These are phyloP conservation scores for Cataglyphis albicans DNA, from an alignment of 2,888 invertebrate species.

Conservation along the genomic window DNA sequence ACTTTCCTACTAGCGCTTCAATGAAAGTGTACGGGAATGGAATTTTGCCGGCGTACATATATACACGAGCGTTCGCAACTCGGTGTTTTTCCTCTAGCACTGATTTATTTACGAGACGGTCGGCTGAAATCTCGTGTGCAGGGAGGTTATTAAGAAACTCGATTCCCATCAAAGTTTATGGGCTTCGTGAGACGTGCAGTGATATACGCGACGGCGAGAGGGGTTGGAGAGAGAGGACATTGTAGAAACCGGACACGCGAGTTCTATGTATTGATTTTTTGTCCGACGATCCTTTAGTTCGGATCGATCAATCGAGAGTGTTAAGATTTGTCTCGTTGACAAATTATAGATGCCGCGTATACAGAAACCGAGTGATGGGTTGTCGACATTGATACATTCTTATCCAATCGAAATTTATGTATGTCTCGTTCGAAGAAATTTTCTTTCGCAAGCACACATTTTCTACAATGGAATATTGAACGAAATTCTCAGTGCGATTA, in stretches of 20 bases:
- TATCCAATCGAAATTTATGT: constrained; percentile 24
- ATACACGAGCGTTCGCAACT: neutral
- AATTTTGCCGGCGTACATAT: constrained; percentile 19
- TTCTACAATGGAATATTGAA: constrained; percentile 6
- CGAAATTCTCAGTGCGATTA: neutral
- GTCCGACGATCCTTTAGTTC: constrained; percentile 8
- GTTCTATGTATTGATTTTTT: constrained; percentile 34
- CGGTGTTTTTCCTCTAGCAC: constrained; percentile 36
- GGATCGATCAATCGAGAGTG: constrained; percentile 35
- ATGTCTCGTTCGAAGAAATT: constrained; percentile 5
- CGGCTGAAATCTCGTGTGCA: constrained; percentile 52
- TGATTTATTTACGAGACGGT: constrained; percentile 54
- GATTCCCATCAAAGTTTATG: constrained; percentile 65
- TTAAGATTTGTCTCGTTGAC: constrained; percentile 13
- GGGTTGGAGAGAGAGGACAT: constrained; percentile 29
- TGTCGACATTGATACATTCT: constrained; percentile 21
- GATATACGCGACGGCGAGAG: constrained; percentile 35
- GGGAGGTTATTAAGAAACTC: constrained; percentile 67
- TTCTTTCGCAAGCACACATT: constrained; percentile 1
- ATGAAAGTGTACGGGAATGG: constrained; percentile 50
- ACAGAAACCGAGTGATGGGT: constrained; percentile 7
- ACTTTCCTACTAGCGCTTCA: constrained; percentile 42
- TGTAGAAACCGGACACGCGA: constrained; percentile 51
- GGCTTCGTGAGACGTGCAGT: constrained; percentile 59
- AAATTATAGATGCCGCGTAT: constrained; percentile 24